phyloP scores from a whole-genome alignment of 53 echinoderm and acorn worm species.

The Holothuria leucospilota region DNA sequence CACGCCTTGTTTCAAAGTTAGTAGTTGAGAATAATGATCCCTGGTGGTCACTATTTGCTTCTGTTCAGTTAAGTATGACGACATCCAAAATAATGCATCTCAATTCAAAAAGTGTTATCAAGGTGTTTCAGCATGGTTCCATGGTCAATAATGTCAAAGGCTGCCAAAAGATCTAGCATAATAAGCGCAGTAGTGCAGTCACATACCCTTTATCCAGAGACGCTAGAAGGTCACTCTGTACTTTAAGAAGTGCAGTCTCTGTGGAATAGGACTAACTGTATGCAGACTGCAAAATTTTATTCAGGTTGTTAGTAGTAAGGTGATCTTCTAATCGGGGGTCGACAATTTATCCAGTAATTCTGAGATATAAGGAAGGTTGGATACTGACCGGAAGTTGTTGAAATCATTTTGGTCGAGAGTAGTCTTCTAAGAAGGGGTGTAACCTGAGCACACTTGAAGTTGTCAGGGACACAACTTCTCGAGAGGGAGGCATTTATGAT shows the following conservation, averaged over 20 bases:
- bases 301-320: neutral
- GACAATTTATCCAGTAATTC: neutral
- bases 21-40: neutral
- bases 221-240: neutral
- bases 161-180: neutral
- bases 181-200: neutral
- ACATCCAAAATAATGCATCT: neutral
- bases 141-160: neutral
- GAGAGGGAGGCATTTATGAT: too few species aligned
- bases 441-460: too few species aligned
- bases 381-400: too few species aligned
- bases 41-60: neutral
- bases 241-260: neutral
- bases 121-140: too few species aligned
- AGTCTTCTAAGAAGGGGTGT: too few species aligned
- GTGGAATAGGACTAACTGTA: neutral
- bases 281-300: neutral
- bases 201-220: conserved; percentile 4
- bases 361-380: neutral
- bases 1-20: neutral
- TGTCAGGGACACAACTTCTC: too few species aligned
- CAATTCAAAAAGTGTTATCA: too few species aligned
- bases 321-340: neutral
- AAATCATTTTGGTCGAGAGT: neutral
- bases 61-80: neutral